Percentiles rank a stretch among this genome's conserved stretches.
Conservation (phyloP, 2,113 vertebrate genomes). For the Peromyscus polionotus region DNA sequence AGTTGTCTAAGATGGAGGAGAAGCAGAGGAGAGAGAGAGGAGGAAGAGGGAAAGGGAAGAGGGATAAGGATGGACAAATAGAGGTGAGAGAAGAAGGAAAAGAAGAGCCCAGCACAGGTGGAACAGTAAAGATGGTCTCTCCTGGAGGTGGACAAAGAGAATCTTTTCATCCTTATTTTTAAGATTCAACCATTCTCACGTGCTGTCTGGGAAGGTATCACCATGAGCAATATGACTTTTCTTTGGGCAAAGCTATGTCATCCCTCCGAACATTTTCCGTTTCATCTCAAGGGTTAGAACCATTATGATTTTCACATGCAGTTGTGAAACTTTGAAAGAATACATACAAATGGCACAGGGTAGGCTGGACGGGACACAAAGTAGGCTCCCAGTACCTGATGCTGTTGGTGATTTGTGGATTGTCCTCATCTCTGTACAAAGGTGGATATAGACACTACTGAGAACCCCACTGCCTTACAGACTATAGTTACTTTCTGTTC, state of each 20-base stretch:
- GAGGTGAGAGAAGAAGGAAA: neutral
- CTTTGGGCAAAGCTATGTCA: neutral
- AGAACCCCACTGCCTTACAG: neutral
- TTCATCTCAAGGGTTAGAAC: neutral
- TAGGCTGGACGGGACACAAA: accelerated
- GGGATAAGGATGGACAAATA: neutral
- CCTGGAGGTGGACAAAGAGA: neutral
- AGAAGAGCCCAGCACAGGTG: neutral
- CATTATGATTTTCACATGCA: neutral
- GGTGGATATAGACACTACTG: neutral
- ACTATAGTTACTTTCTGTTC: neutral
- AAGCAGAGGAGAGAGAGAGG: too few relatives aligned
- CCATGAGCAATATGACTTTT: neutral
- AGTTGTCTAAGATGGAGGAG: neutral
- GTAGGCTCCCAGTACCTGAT: neutral
- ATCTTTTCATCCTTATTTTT: neutral
- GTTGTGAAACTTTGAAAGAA: neutral
- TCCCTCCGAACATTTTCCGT: neutral
- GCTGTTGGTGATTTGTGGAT: neutral
- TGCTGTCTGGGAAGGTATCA: accelerated
- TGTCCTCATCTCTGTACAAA: neutral
- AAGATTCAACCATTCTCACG: neutral
- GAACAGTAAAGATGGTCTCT: neutral
- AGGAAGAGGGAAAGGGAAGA: neutral
- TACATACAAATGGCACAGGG: accelerated